Evolutionary conservation across 2,113 vertebrate species (phyloP), one percentile per base, ranked within the genome.

Genomic region (Zapus hudsonius): DNA sequence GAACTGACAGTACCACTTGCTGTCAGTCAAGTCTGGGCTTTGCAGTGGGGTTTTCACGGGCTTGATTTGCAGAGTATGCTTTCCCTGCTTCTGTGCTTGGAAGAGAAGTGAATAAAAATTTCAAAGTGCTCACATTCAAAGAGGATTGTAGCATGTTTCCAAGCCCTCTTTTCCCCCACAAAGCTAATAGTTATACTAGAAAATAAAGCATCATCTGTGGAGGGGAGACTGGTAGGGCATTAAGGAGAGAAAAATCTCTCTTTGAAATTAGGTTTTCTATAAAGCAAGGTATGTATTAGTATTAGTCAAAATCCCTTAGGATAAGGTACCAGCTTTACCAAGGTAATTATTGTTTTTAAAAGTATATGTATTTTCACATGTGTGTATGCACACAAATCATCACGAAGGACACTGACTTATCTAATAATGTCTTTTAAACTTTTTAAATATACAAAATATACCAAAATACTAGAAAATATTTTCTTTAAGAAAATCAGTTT

Each of bases 1-100:
- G 93, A 98, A 98, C 98, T 99, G 99, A 99, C 99, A 99, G 99
- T 98, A 98, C 98, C 98, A 98, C 97, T 98, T 98, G 98, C 99
- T 98, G 98, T 99, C 99, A 99, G 98, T 99, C 99, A 99, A 98
- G 97, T 96, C 98, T 96, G 90, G 5, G 95, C 97, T 98, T 94
- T 33, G 98, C 92, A 85, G 96, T 95, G 97, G 97, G 98, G 98
- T 98, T 97, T 98, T 97, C 98, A 98, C 97, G 75, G 97, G 98
- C 95, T 97, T 97, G 98, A 98, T 98, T 97, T 97, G 97, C 97
- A 98, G 98, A 98, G 98, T 97, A 97, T 95, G 97, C 96, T 97
- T 78, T 94, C 95, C 97, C 97, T 98, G 89, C 94, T 98, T 97
- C 97, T 95, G 80, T 85, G 95, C 86, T 93, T 0, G 12, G 64